Conservation (phyloP, 2,797 vertebrate genomes). For the Mareca penelope region DNA sequence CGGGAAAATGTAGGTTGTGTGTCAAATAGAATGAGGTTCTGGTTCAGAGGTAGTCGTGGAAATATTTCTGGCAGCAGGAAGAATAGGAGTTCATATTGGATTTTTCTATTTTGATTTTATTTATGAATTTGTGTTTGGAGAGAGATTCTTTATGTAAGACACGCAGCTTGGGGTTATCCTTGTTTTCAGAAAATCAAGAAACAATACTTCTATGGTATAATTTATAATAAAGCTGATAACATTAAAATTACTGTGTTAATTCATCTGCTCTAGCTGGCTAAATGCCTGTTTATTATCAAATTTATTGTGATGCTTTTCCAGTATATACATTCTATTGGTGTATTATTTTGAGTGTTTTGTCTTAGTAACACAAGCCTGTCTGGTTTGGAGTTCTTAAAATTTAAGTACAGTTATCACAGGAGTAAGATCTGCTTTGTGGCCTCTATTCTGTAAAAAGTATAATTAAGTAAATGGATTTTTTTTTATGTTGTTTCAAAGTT, state of each 20-base stretch:
- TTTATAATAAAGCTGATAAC: neutral
- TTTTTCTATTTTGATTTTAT: neutral
- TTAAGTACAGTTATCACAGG: fast-evolving
- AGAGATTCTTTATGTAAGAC: neutral
- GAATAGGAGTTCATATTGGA: neutral
- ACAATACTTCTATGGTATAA: neutral
- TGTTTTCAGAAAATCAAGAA: neutral
- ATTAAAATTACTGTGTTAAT: neutral
- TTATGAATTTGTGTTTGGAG: neutral
- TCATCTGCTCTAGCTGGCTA: neutral
- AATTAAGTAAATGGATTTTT: neutral
- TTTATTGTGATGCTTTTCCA: neutral
- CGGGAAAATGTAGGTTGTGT: neutral
- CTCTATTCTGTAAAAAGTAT: neutral
- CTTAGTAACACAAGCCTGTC: neutral
- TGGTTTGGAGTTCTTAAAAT: neutral
- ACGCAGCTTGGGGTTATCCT: neutral
- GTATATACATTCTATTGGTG: neutral
- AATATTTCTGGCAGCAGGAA: neutral
- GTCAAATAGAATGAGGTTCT: neutral
- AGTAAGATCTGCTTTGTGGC: neutral
- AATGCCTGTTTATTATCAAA: neutral
- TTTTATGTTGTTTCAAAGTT: neutral
- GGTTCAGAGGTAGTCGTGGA: neutral
- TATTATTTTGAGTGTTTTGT: neutral